Percentiles rank a stretch among this genome's conserved stretches.
Evolutionary conservation across 2,113 vertebrate species (phyloP).

Genomic region (Labeo rohita): DNA sequence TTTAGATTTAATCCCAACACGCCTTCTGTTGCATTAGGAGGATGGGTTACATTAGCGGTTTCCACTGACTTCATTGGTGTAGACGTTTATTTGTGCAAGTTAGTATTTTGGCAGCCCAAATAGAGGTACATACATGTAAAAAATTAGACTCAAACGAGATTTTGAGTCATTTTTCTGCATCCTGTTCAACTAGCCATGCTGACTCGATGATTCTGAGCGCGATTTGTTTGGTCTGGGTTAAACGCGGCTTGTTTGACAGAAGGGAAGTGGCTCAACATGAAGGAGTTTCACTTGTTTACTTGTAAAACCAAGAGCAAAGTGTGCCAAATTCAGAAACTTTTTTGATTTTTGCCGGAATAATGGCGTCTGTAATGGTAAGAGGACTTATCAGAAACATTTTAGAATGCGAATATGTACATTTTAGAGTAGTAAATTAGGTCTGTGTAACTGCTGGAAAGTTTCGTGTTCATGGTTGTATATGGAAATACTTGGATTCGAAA

Average conservation of each 20-base stretch:
- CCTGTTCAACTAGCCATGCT: background rate
- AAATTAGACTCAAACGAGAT: background rate
- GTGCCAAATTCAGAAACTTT: background rate
- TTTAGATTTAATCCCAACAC: background rate
- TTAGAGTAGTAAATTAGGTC: background rate
- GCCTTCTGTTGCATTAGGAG: background rate
- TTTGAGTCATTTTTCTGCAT: background rate
- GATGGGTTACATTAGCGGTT: background rate
- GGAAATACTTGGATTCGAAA: background rate
- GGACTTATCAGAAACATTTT: background rate
- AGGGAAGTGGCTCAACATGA: conserved; percentile 51
- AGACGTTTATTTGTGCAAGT: background rate
- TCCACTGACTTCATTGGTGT: background rate
- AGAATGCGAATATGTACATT: background rate
- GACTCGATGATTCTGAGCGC: conserved; percentile 58
- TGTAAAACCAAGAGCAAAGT: background rate
- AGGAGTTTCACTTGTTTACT: conserved; percentile 4
- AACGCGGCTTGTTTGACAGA: conserved; percentile 65
- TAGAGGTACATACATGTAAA: background rate
- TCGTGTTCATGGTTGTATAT: background rate
- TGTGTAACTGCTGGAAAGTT: background rate
- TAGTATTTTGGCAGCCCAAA: background rate
- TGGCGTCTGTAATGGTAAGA: conserved; percentile 78
- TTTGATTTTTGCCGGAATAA: conserved; percentile 33
- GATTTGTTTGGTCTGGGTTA: conserved; percentile 61